phyloP scores from a whole-genome alignment of 2,113 vertebrate genomes.

The Dendrocopos noguchii region DNA sequence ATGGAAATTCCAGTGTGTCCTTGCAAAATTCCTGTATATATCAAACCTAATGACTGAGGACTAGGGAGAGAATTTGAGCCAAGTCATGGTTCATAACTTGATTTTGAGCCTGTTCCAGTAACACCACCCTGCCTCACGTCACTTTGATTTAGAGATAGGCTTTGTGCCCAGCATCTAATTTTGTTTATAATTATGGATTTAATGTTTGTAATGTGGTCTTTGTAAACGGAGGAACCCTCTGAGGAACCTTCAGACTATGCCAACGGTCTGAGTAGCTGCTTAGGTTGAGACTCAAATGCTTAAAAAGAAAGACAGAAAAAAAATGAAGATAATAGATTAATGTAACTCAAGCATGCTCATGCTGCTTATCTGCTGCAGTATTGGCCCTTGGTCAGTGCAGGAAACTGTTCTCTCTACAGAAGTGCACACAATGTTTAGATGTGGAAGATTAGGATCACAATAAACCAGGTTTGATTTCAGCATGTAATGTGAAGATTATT shows the following conservation, averaged over 20 bases:
- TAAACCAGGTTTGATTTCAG: constrained; percentile 31
- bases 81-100: constrained; percentile 45
- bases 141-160: constrained; percentile 60
- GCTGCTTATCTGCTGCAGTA: not conserved
- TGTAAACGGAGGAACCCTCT: constrained; percentile 6
- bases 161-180: constrained; percentile 15
- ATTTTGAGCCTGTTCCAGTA: constrained; percentile 50
- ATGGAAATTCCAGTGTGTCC: not conserved
- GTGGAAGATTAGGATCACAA: constrained; percentile 41
- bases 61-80: constrained; percentile 5
- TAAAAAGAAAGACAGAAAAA: not conserved
- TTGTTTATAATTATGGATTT: constrained; percentile 17
- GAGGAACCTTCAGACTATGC: not conserved
- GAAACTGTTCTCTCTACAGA: not conserved
- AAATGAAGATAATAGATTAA: not conserved
- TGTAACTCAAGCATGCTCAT: not conserved
- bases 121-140: constrained; percentile 11
- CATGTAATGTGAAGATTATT: constrained; percentile 34
- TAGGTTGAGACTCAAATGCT: not conserved
- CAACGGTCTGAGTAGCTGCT: not conserved
- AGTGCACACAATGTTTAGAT: not conserved
- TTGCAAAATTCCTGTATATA: constrained; percentile 20
- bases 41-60: constrained; percentile 34
- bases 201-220: constrained; percentile 4
- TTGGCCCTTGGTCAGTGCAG: not conserved